Conservation (phyloP, 1,140 invertebrate genomes). For the Sycobia sp. region DNA sequence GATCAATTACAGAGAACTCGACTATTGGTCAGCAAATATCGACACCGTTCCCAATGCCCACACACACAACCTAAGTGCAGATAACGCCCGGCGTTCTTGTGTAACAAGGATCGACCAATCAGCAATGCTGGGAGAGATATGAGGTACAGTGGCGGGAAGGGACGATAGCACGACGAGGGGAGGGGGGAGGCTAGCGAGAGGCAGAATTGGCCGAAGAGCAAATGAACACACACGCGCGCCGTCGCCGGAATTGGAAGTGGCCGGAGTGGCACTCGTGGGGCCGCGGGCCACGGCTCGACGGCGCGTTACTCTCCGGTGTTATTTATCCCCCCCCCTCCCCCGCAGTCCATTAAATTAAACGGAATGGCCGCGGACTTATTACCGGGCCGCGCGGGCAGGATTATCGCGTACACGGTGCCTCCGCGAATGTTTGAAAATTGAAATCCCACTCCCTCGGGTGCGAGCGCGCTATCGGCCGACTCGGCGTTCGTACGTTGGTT, state of each 20-base stretch:
- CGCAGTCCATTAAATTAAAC: conserved; percentile 2
- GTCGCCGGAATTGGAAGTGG: too few species aligned
- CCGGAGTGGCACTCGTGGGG: background rate
- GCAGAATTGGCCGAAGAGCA: too few species aligned
- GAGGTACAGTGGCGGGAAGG: background rate
- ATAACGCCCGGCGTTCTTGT: conserved; percentile 7
- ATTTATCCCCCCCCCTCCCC: too few species aligned
- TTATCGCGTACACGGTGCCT: too few species aligned
- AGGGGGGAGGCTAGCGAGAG: too few species aligned
- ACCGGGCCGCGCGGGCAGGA: background rate
- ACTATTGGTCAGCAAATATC: background rate
- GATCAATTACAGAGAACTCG: too few species aligned
- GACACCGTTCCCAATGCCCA: too few species aligned
- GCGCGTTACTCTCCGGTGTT: background rate
- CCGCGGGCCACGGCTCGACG: too few species aligned
- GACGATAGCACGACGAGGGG: too few species aligned
- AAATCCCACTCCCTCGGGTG: background rate
- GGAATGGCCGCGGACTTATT: background rate
- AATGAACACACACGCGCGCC: too few species aligned
- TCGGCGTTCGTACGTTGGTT: background rate
- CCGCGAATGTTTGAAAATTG: conserved; percentile 2
- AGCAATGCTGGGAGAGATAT: background rate
- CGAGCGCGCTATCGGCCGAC: background rate
- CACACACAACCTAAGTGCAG: too few species aligned
- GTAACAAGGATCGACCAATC: conserved; percentile 1